A percentile compares a stretch with the other conserved stretches of the same genome.
These are phyloP conservation scores for Ctenopoma kingsleyae DNA, from an alignment of 2,797 vertebrate species.

Conservation along the genomic window DNA sequence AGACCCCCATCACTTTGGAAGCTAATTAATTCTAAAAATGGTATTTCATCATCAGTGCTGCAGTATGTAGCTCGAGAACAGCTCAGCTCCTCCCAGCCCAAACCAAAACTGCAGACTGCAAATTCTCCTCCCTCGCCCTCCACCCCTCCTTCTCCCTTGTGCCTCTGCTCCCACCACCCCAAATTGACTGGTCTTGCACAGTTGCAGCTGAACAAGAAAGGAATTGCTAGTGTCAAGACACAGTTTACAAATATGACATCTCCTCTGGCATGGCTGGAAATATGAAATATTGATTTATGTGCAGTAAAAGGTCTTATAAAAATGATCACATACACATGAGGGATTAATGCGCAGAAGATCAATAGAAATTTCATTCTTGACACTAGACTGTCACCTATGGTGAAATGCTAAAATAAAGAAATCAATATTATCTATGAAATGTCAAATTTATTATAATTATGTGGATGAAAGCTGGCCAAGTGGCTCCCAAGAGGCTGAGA, in stretches of 20 bases:
- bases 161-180: slow-evolving; percentile 91
- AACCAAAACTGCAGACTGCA: slow-evolving; percentile 67
- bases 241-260: slow-evolving; percentile 99
- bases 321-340: slow-evolving; percentile 99
- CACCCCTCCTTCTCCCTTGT: slow-evolving; percentile 79
- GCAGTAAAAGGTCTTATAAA: slow-evolving; percentile 99
- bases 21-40: slow-evolving; percentile 82
- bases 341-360: slow-evolving; percentile 99
- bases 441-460: slow-evolving; percentile 99
- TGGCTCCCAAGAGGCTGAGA: slow-evolving; percentile 98
- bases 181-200: slow-evolving; percentile 99
- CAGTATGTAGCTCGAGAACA: slow-evolving; percentile 60
- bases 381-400: slow-evolving; percentile 99
- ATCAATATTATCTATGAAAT: slow-evolving; percentile 99
- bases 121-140: slow-evolving; percentile 54
- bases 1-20: slow-evolving; percentile 66
- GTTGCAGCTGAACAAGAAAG: slow-evolving; percentile 99
- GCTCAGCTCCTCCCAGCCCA: slow-evolving; percentile 67
- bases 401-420: slow-evolving; percentile 99
- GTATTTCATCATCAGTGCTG: slow-evolving; percentile 83
- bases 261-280: slow-evolving; percentile 99
- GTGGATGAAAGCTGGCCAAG: slow-evolving; percentile 99
- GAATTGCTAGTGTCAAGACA: slow-evolving; percentile 99
- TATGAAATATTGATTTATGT: slow-evolving; percentile 99
- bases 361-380: slow-evolving; percentile 99